A percentile compares a stretch with the other conserved stretches of the same genome.
Conservation (phyloP, 2,113 vertebrate genomes). For the Callospermophilus lateralis region DNA sequence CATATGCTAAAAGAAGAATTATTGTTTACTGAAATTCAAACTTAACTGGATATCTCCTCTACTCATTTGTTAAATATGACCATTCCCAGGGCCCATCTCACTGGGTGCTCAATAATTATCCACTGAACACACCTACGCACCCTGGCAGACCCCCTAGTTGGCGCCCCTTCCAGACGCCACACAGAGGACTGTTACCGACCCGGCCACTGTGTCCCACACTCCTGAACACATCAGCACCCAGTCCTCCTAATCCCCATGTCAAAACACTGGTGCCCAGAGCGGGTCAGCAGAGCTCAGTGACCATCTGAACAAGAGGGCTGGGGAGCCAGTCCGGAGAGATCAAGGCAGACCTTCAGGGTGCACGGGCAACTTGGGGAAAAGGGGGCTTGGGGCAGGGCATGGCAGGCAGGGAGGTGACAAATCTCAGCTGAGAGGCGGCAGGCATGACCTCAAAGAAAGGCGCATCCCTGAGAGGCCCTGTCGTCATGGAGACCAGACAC, state of each 20-base stretch:
- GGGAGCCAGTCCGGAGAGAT: no score
- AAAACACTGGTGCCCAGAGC: not conserved
- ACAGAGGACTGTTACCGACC: rapidly evolving
- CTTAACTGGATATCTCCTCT: not conserved
- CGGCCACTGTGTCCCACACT: not conserved
- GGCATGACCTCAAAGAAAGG: not conserved
- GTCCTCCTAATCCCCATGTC: not conserved
- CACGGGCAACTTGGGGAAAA: not conserved
- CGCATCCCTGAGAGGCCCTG: not conserved
- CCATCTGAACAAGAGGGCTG: not conserved
- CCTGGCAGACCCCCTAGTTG: rapidly evolving
- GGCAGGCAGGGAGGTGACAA: not conserved
- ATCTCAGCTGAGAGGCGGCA: not conserved
- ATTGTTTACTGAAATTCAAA: not conserved
- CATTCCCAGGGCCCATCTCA: not conserved
- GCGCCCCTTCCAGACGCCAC: not conserved
- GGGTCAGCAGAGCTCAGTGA: not conserved
- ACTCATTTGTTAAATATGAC: not conserved
- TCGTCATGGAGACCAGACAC: constrained; percentile 53
- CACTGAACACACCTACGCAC: not conserved
- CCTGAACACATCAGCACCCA: rapidly evolving
- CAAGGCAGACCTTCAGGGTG: no score
- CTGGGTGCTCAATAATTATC: not conserved
- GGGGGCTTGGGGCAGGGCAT: not conserved
- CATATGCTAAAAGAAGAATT: not conserved